A percentile compares a stretch with the other conserved stretches of the same genome.
Conservation (phyloP, 2,888 invertebrate species). For the Eupithecia tripunctaria region DNA sequence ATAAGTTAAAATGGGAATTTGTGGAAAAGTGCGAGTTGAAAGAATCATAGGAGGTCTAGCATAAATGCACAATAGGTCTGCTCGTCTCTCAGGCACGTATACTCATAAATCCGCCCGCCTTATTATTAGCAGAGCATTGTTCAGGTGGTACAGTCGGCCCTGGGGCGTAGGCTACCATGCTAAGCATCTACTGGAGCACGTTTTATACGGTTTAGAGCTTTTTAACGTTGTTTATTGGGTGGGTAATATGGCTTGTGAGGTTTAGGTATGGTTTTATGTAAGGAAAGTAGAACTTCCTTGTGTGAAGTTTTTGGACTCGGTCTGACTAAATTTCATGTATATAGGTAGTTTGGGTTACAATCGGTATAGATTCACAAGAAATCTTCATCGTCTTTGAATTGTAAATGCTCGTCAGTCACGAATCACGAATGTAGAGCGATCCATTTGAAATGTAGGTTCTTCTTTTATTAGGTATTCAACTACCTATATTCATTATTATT, state of each 20-base stretch:
- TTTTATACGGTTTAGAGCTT: not conserved
- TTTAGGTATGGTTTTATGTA: not conserved
- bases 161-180: conserved; percentile 19
- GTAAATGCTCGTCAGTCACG: no score
- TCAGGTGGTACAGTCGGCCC: conserved; percentile 70
- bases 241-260: not conserved
- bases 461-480: no score
- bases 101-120: conserved; percentile 82
- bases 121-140: conserved; percentile 83
- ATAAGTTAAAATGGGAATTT: conserved; percentile 73
- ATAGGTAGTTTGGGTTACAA: not conserved
- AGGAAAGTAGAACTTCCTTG: not conserved
- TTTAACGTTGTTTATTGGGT: conserved; percentile 9
- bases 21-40: conserved; percentile 78
- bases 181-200: conserved; percentile 15
- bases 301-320: not conserved
- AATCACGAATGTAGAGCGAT: no score
- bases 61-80: conserved; percentile 74
- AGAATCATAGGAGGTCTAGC: conserved; percentile 82
- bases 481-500: no score
- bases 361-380: not conserved
- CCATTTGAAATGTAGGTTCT: no score
- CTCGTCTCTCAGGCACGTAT: conserved; percentile 81
- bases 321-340: not conserved
- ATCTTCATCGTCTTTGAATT: not conserved